phyloP scores from a whole-genome alignment of 1,140 invertebrate species.

The Potamilus streckersoni region DNA sequence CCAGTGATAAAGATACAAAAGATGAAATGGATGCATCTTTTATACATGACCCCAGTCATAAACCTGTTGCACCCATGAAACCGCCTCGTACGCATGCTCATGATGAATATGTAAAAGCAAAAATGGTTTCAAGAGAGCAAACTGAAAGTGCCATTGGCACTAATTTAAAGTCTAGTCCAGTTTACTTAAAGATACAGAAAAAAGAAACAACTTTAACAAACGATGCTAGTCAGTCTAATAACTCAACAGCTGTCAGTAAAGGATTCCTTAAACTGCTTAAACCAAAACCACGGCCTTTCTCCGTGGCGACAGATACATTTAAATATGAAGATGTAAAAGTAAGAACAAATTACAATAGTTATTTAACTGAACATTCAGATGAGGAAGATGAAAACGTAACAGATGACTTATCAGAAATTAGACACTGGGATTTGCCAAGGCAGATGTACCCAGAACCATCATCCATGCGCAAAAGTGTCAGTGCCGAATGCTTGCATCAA shows the following conservation, averaged over 20 bases:
- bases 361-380: constrained; percentile 14
- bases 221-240: too few relatives aligned
- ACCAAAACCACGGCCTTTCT: constrained; percentile 26
- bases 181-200: too few relatives aligned
- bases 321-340: constrained; percentile 5
- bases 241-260: too few relatives aligned
- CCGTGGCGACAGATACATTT: constrained; percentile 28
- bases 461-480: constrained; percentile 34
- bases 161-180: too few relatives aligned
- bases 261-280: neutral
- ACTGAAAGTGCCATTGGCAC: too few relatives aligned
- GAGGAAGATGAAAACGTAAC: constrained; percentile 20
- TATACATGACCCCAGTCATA: neutral
- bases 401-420: constrained; percentile 22
- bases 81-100: constrained; percentile 43
- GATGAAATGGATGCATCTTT: neutral
- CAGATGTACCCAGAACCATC: constrained; percentile 13
- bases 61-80: constrained; percentile 33
- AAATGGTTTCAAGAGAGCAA: constrained; percentile 12
- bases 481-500: constrained; percentile 38
- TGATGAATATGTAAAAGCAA: constrained; percentile 40
- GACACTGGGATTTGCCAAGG: constrained; percentile 42
- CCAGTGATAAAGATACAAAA: neutral
- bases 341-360: neutral
- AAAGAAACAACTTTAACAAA: too few relatives aligned